phyloP scores from a whole-genome alignment of 2,113 vertebrate genomes.

The Pteruthius melanotis region DNA sequence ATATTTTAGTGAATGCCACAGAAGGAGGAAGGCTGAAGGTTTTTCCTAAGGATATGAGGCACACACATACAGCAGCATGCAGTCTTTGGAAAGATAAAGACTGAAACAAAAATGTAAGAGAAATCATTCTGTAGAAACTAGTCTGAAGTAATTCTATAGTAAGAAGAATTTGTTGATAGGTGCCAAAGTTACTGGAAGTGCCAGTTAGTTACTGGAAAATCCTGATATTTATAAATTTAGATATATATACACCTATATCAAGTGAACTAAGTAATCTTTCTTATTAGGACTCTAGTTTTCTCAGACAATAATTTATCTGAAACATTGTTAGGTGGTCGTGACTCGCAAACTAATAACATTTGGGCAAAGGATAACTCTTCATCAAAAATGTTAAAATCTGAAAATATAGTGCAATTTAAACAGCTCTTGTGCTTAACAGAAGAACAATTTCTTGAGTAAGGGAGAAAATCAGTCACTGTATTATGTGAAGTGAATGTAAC shows the following conservation, averaged over 20 bases:
- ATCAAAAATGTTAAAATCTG: background rate
- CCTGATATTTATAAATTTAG: background rate
- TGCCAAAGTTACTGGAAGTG: background rate
- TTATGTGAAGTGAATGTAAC: background rate
- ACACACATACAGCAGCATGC: fast-evolving
- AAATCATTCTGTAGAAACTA: background rate
- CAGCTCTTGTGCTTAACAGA: background rate
- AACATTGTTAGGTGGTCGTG: background rate
- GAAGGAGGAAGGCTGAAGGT: background rate
- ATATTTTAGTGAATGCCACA: background rate
- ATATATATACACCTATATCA: background rate
- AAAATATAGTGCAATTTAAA: background rate
- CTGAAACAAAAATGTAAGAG: background rate
- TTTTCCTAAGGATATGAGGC: background rate
- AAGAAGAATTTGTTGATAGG: background rate
- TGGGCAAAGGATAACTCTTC: background rate
- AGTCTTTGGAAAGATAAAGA: background rate
- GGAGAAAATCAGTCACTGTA: background rate
- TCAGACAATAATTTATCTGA: background rate
- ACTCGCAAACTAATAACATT: background rate
- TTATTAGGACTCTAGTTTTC: background rate
- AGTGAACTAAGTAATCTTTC: background rate
- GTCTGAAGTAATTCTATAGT: background rate
- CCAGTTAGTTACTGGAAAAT: background rate
- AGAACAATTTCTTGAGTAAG: background rate